Evolutionary conservation across 2,113 vertebrate genomes (phyloP).

Genomic region (Bungarus multicinctus): DNA sequence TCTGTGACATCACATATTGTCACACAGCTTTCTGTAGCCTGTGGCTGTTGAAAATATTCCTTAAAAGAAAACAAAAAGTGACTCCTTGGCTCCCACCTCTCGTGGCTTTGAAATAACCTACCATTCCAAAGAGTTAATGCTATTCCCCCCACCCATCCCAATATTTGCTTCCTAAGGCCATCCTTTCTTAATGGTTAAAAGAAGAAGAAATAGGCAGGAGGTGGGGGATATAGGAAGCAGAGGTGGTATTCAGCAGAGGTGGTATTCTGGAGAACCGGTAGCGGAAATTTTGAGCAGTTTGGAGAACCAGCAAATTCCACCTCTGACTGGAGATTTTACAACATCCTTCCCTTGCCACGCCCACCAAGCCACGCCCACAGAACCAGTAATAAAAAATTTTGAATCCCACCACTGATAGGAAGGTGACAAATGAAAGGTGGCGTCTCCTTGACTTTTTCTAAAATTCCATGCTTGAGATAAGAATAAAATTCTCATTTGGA

Average conservation of each 20-base stretch:
- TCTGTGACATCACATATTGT: background rate
- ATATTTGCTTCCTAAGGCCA: background rate
- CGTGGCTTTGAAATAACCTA: background rate
- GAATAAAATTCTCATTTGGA: background rate
- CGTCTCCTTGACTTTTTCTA: background rate
- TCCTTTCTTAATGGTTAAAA: background rate
- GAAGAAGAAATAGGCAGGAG: background rate
- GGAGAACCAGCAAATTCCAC: no score
- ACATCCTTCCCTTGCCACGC: no score
- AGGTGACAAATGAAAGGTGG: background rate
- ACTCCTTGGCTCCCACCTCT: background rate
- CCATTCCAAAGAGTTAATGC: background rate
- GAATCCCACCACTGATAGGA: background rate
- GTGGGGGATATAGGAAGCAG: background rate
- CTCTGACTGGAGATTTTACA: no score
- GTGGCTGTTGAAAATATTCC: background rate
- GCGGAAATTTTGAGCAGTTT: no score
- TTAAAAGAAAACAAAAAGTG: background rate
- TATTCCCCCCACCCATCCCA: fast-evolving
- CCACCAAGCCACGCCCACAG: no score
- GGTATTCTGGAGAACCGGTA: no score
- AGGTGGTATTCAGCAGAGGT: no score
- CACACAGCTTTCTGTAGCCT: background rate
- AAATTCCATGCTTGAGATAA: background rate
- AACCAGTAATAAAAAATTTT: no score